A percentile compares a stretch with the other conserved stretches of the same genome.
phyloP scores from a whole-genome alignment of 2,113 vertebrate species.

The Electrona antarctica region DNA sequence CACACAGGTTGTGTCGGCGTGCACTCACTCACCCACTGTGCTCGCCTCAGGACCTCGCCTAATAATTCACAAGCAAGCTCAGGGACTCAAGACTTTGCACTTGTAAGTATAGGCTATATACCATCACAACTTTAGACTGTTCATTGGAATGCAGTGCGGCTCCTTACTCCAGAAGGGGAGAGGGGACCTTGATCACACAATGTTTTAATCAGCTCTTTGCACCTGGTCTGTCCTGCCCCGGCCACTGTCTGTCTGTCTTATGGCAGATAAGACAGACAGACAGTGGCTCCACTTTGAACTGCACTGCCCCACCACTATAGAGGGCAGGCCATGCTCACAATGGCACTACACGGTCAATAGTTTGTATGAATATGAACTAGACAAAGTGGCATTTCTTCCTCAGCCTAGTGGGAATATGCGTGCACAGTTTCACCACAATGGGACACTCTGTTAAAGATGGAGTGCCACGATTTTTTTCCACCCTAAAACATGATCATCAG shows the following conservation, averaged over 20 bases:
- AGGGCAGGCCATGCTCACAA: constrained; percentile 13
- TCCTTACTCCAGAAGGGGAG: constrained; percentile 26
- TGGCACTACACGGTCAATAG: neutral
- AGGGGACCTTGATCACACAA: neutral
- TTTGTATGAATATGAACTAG: no score
- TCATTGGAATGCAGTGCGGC: constrained; percentile 35
- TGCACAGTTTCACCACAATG: no score
- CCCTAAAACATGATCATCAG: no score
- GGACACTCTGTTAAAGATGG: no score
- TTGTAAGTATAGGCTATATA: neutral
- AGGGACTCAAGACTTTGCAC: neutral
- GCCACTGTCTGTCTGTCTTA: neutral
- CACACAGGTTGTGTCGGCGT: neutral
- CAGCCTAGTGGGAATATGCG: no score
- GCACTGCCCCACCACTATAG: constrained; percentile 39
- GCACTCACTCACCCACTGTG: neutral
- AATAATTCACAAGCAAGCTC: neutral
- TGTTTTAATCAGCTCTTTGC: neutral
- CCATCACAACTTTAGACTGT: neutral
- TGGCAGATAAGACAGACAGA: no score
- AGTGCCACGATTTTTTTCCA: no score
- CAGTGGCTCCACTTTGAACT: constrained; percentile 25
- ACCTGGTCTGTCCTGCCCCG: neutral
- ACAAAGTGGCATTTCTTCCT: no score
- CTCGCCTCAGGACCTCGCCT: neutral